Conservation (phyloP, 2,797 vertebrate species). For the Buceros bicornis region DNA sequence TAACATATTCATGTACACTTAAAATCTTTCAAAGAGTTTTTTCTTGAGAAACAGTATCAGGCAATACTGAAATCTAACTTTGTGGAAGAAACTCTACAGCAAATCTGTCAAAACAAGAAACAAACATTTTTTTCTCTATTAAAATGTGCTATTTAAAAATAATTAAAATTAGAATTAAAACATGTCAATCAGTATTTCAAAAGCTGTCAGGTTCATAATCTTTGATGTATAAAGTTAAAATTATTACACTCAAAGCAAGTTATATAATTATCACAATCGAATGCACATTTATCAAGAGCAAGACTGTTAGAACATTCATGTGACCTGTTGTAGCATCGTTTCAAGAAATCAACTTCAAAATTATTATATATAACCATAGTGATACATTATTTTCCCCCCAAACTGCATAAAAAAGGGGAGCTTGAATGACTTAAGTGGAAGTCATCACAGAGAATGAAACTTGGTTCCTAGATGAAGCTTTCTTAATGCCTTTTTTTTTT, state of each 20-base stretch:
- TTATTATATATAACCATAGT: too few relatives aligned
- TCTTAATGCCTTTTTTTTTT: not conserved
- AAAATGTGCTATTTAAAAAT: not conserved
- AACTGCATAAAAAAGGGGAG: not conserved
- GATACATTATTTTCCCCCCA: not conserved
- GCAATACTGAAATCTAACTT: not conserved
- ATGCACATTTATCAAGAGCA: not conserved
- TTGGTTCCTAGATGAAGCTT: not conserved
- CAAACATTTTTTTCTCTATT: not conserved
- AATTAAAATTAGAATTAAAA: not conserved
- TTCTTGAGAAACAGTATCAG: not conserved
- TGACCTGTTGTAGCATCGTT: not conserved
- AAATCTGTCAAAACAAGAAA: not conserved
- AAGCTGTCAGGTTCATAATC: not conserved
- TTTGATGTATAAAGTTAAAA: not conserved
- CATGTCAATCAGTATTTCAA: not conserved
- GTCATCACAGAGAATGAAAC: not conserved
- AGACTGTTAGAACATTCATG: not conserved
- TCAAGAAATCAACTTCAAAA: not conserved
- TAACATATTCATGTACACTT: not conserved
- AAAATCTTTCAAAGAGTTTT: not conserved
- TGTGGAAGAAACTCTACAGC: not conserved
- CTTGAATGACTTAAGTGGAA: not conserved
- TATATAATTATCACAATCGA: not conserved
- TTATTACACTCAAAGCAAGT: not conserved